phyloP scores from a whole-genome alignment of 2,113 vertebrate species.

The Odontesthes bonariensis region DNA sequence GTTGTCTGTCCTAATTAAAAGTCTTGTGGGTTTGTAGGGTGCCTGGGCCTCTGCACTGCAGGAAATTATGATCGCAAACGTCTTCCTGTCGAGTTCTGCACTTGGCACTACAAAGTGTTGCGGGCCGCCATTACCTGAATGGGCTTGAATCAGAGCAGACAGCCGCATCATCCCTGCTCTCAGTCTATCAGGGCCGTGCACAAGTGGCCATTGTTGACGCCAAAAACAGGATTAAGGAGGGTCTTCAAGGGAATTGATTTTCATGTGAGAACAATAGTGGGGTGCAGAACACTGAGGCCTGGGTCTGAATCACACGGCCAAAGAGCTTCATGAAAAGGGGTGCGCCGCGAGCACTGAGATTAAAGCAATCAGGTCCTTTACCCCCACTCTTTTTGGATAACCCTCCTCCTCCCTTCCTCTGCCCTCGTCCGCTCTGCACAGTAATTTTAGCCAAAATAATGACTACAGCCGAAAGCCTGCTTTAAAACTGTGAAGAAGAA shows the following conservation, averaged over 20 bases:
- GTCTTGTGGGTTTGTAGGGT: slow-evolving; percentile 91
- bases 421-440: slow-evolving; percentile 64
- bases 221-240: slow-evolving; percentile 99
- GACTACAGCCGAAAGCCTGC: slow-evolving; percentile 63
- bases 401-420: slow-evolving; percentile 53
- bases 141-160: slow-evolving; percentile 98
- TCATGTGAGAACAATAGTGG: slow-evolving; percentile 97
- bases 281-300: slow-evolving; percentile 82
- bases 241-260: slow-evolving; percentile 99
- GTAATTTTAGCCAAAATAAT: slow-evolving; percentile 74
- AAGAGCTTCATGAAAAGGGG: slow-evolving; percentile 93
- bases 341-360: slow-evolving; percentile 92
- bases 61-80: slow-evolving; percentile 99
- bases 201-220: slow-evolving; percentile 99
- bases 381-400: slow-evolving; percentile 82
- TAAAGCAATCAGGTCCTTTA: slow-evolving; percentile 90
- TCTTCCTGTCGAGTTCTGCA: slow-evolving; percentile 96
- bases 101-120: slow-evolving; percentile 98
- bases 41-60: slow-evolving; percentile 91
- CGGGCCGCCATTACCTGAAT: slow-evolving; percentile 93
- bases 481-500: slow-evolving; percentile 44
- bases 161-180: slow-evolving; percentile 98
- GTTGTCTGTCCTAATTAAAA: slow-evolving; percentile 99
- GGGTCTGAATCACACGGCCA: slow-evolving; percentile 93
- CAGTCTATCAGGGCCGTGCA: slow-evolving; percentile 97